These are phyloP conservation scores for Pangasius larnaudii DNA, from an alignment of 2,797 vertebrate genomes.

Conservation along the genomic window DNA sequence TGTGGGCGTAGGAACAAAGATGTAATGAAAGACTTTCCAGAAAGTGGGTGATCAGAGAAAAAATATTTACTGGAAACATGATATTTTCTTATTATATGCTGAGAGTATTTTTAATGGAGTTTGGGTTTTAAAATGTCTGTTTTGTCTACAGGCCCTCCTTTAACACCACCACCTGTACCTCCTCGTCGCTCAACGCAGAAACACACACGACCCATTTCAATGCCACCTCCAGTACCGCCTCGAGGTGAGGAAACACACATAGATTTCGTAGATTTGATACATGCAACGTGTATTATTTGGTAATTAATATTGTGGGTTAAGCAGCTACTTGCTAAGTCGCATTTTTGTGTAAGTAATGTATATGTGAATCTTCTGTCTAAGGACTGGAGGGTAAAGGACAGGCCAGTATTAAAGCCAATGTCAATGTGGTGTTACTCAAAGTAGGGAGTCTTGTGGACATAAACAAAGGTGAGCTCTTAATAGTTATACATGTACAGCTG, in stretches of 20 bases:
- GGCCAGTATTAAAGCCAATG: slow-evolving; percentile 62
- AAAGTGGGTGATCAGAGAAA: neutral
- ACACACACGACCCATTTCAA: slow-evolving; percentile 18
- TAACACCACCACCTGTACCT: slow-evolving; percentile 48
- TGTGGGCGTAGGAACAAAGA: slow-evolving; percentile 47
- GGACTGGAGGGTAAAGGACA: slow-evolving; percentile 55
- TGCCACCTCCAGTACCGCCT: slow-evolving; percentile 71
- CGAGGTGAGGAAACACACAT: slow-evolving; percentile 63
- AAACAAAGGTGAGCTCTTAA: slow-evolving; percentile 62
- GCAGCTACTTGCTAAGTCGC: neutral
- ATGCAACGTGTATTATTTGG: no score
- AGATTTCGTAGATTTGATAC: neutral
- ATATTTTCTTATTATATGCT: neutral
- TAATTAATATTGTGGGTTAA: neutral
- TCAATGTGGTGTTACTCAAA: slow-evolving; percentile 72
- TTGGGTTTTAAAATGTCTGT: neutral
- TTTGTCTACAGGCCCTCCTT: slow-evolving; percentile 40
- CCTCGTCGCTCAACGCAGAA: slow-evolving; percentile 46
- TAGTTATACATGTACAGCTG: neutral
- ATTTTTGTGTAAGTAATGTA: neutral
- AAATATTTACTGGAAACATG: neutral
- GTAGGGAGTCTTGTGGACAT: slow-evolving; percentile 70
- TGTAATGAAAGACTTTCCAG: slow-evolving; percentile 29
- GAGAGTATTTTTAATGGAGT: neutral
- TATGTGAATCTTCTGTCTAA: slow-evolving; percentile 28